These are phyloP conservation scores for Pseudoatta argentina DNA, from an alignment of 1,140 invertebrate genomes.

Conservation along the genomic window DNA sequence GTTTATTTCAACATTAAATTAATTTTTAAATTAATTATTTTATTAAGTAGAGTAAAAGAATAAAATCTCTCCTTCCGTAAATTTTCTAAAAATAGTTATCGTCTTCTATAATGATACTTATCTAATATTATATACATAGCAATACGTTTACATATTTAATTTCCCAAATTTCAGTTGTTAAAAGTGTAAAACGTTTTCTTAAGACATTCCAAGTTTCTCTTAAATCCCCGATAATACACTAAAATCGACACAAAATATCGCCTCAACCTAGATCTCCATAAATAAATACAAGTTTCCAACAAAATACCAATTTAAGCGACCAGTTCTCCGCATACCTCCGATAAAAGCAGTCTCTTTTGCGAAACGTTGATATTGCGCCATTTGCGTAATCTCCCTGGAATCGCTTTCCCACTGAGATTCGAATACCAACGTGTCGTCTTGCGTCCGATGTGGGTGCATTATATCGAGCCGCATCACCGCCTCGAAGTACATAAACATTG, in stretches of 20 bases:
- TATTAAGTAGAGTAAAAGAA: not conserved
- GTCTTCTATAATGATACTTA: not conserved
- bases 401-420: slow-evolving; percentile 46
- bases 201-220: not conserved
- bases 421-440: slow-evolving; percentile 58
- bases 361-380: slow-evolving; percentile 38
- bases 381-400: slow-evolving; percentile 40
- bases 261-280: not conserved
- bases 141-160: not conserved
- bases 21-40: not conserved
- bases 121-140: not conserved
- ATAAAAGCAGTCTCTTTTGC: slow-evolving; percentile 52
- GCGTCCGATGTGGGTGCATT: slow-evolving; percentile 81
- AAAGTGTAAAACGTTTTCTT: not conserved
- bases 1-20: not conserved
- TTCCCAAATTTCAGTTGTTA: not conserved
- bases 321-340: slow-evolving; percentile 31
- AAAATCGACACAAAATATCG: not conserved
- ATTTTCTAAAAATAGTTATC: not conserved
- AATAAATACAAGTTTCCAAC: not conserved
- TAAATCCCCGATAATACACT: not conserved
- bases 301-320: slow-evolving; percentile 31
- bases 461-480: slow-evolving; percentile 76
- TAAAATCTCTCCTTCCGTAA: not conserved
- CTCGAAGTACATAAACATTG: slow-evolving; percentile 79